Conservation (phyloP, 1,140 invertebrate genomes). For the Brachystomella parvula region DNA sequence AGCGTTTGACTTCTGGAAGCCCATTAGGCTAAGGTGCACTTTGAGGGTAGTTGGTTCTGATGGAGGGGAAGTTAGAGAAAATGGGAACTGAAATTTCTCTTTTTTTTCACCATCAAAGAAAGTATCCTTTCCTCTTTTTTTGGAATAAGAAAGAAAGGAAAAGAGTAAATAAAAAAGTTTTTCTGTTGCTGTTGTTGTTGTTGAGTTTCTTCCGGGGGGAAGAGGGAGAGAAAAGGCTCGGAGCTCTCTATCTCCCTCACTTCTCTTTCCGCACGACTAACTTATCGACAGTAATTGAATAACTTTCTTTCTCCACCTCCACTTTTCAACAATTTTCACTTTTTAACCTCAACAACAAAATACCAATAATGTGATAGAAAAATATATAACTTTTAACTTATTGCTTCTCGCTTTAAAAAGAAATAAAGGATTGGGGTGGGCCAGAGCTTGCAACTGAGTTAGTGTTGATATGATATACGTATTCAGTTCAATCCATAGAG, state of each 20-base stretch:
- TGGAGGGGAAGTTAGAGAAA: not conserved
- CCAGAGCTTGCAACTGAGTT: too few relatives aligned
- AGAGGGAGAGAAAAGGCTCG: not conserved
- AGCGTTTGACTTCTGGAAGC: not conserved
- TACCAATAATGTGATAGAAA: too few relatives aligned
- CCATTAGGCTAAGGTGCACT: constrained; percentile 2
- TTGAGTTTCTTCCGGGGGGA: too few relatives aligned
- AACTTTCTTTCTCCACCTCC: constrained; percentile 4
- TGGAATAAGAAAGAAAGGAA: not conserved
- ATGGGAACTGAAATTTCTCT: not conserved
- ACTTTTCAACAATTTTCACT: not conserved
- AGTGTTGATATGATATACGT: too few relatives aligned
- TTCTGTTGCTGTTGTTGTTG: too few relatives aligned
- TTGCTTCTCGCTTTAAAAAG: too few relatives aligned
- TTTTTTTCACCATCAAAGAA: not conserved
- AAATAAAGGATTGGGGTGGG: too few relatives aligned
- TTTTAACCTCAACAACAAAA: not conserved
- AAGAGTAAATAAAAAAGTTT: not conserved
- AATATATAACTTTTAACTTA: too few relatives aligned
- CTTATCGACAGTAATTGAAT: constrained; percentile 12
- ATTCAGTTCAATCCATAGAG: too few relatives aligned
- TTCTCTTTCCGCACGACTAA: constrained; percentile 6
- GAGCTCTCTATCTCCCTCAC: not conserved
- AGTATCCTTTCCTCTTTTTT: not conserved
- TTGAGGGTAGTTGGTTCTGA: not conserved